Base-by-base conservation (phyloP, 2,113 vertebrate species). In the Tachuris rubrigastra region DNA sequence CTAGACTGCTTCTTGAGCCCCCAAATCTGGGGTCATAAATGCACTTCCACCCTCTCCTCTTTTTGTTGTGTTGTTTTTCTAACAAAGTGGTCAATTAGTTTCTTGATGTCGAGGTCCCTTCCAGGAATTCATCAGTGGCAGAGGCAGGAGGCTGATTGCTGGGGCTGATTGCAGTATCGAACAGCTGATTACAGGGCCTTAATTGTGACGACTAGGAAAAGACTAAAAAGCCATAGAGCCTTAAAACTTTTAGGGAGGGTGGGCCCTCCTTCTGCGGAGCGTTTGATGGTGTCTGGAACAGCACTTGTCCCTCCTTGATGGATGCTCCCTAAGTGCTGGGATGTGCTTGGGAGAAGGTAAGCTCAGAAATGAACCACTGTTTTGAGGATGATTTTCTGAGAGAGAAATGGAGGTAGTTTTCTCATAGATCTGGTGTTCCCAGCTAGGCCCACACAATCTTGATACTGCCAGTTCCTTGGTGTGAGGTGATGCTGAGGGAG, bases 131-230 rank as follows among this genome's bases (percentile, higher is more conserved):
- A 93, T 58, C 90, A 82, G 58, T 2, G 0, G 68, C 80, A 90
- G 90, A 96, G 62, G 90, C 74, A 73, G 91, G 93, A 90, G 94
- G 92, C 80, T 96, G 97, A 97, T 96, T 96, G 88, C 92, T 88
- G 92, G 58, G 76, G 46, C 85, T 97, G 95, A 94, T 93, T 97
- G 85, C 65, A 0, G 23, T 37, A 28, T 80, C 1, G 2, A 55
- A 49, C 50, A 55, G 58, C 50, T 93, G 93, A 95, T 91, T 78
- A 50, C 31, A 58, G 22, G 46, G 49, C 28, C 79, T 78, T 97
- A 87, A 94, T 92, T 92, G 66, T 46, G 53, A 85, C 35, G 56
- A 68, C 76, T 72, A 39, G 28, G 60, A 78, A 84, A 76, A 66
- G 59, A 46, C 58, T 90, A 18, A 95, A 90, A 94, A 89, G 52